Base-by-base conservation (phyloP, 2,888 invertebrate genomes). In the Nebria brevicollis region DNA sequence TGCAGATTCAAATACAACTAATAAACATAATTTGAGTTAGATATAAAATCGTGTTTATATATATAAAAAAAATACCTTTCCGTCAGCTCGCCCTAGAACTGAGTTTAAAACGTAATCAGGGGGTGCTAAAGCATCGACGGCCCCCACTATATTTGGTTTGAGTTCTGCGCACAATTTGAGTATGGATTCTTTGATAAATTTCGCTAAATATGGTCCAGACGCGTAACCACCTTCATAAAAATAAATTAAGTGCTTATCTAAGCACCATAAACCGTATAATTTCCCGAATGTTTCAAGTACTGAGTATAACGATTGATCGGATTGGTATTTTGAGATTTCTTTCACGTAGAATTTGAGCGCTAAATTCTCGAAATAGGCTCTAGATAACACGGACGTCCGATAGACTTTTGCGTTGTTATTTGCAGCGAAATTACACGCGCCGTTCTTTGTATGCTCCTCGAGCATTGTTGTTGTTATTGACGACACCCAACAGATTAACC, bases 101-200 rank as follows among this genome's bases (percentile, higher is more conserved):
- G 97, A 97, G 89, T 97, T 95, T 13, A 98, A 90, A 64, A 97
- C 93, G 87, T 95, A 97, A 89, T 98, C 98, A 0, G 97, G 95
- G 0, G 97, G 97, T 2, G 97, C 95, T 41, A 98, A 90, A 42
- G 95, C 95, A 88, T 98, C 98, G 2, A 94, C 95, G 2, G 97
- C 91, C 1, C 93, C 90, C 0, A 97, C 93, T 0, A 95, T 91
- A 66, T 96, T 95, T 10, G 92, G 91, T 88, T 95, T 95, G n/a
- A 97, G 86, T 15, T 91, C 90, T 0, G 87, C 87, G 87, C 97
- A 97, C 83, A 94, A 88, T 75, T 91, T 90, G 83, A 96, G 87
- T 25, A 97, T 91, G 1, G 93, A 93, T 25, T 92, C 91, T 72
- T 95, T 91, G 41, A 97, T 89, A 74, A 93, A 86, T 73, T 91